Evolutionary conservation across 2,888 invertebrate species (phyloP), one percentile per base, ranked within the genome.

Genomic region (Coleophora flavipennella): DNA sequence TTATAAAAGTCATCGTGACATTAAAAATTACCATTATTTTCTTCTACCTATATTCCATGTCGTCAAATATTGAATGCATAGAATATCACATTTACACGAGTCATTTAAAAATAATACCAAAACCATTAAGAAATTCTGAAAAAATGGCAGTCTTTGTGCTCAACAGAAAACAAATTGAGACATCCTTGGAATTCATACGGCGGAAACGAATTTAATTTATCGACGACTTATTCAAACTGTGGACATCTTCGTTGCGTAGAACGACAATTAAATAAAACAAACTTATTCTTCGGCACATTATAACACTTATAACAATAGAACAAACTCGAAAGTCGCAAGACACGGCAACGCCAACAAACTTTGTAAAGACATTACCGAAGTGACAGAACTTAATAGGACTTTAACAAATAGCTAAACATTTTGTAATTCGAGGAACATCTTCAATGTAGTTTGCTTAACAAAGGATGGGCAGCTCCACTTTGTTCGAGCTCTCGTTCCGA

Each of bases 131-230:
- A 51, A 51, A 55, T 53, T 45, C 46, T 44, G 55, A 48, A 59
- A 63, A 67, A 66, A 67, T 65, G 58, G 40, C 11, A 41, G 47
- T 55, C 55, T 59, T 71, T 72, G 55, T 69, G 48, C 44, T 49
- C 62, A 66, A 70, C 59, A 60, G 71, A 69, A 57, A 78, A 83
- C 80, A 81, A 81, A 83, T 81, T 79, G 76, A 78, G 76, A 74
- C 62, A 67, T 78, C 78, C 71, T 75, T 68, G 61, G 68, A 73
- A 76, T 70, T 77, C 72, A 70, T 69, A 69, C 63, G 65, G 81
- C 81, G 80, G 81, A 83, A 83, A 71, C 73, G 57, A 78, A 83
- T 83, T 83, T 81, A 80, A 83, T 84, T 84, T 84, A 84, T 84
- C 62, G 81, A 78, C 65, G 69, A 72, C 73, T 74, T 69, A 74